phyloP scores from a whole-genome alignment of 2,888 invertebrate genomes.

The Pseudococcus jackbeardsleyi region DNA sequence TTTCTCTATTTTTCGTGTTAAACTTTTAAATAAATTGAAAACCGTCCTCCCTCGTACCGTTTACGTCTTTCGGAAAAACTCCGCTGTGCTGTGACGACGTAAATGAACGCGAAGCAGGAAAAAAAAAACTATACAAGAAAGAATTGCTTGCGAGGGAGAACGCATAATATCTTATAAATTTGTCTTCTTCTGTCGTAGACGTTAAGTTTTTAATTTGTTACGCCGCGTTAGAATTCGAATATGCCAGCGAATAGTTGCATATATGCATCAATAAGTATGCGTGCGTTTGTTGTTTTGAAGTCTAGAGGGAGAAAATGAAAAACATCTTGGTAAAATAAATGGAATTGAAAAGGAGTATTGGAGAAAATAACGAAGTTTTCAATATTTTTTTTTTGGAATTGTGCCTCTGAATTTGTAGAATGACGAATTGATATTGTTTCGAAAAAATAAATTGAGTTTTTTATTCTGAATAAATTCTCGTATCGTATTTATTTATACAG shows the following conservation, averaged over 20 bases:
- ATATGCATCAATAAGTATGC: not conserved
- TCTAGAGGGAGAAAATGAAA: not conserved
- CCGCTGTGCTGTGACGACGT: not conserved
- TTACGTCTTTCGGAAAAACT: not conserved
- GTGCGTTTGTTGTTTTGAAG: not conserved
- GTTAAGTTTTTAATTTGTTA: constrained; percentile 37
- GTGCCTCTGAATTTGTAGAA: no score
- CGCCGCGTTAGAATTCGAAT: not conserved
- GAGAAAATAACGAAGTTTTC: no score
- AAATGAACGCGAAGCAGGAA: not conserved
- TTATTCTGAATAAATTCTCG: no score
- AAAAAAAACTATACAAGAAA: not conserved
- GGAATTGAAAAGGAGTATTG: no score
- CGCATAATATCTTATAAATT: not conserved
- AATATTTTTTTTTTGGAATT: no score
- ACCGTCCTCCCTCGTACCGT: not conserved
- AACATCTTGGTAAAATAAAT: not conserved
- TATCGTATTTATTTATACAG: no score
- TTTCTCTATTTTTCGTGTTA: constrained; percentile 25
- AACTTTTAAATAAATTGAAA: constrained; percentile 61
- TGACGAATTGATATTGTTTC: no score
- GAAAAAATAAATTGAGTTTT: no score
- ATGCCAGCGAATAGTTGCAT: not conserved
- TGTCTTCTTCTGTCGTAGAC: constrained; percentile 34
- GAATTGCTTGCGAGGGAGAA: not conserved